Base-by-base conservation (phyloP, 53 echinoderm and acorn worm species). In the Paracentrotus lividus region DNA sequence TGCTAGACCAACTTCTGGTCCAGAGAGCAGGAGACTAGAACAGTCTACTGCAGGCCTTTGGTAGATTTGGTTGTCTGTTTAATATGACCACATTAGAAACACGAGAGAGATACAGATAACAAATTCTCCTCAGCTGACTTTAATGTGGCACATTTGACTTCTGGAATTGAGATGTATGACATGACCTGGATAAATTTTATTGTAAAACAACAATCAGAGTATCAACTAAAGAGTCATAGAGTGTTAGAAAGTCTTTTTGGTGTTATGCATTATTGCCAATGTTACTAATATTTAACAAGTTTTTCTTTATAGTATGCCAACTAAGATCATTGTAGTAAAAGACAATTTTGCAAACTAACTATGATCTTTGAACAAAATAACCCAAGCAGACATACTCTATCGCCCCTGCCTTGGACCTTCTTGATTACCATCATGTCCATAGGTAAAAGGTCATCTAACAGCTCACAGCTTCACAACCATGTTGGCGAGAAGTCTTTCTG, bases 381-480 rank as follows among this genome's bases (percentile, higher is more conserved):
- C 65, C 20, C 42, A 42, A 42, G 42, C 92, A 21, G 88, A 99
- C 99, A n/a, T n/a, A n/a, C 99, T 99, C 99, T 32, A 99, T 68
- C 5, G 96, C 97, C 4, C 99, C 99, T 90, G n/a, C 99, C 99
- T 51, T 96, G 97, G 23, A 99, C 95, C 85, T 99, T 99, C 96
- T 99, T 99, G 81, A 99, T 97, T 12, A 97, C 98, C 58, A 98
- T 98, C 98, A 98, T 98, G 90, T 95, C 97, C 94, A 97, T 93
- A 54, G 97, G 97, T 47, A 98, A 85, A 21, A 96, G 96, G 54
- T 99, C 99, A 91, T 97, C 99, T 42, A 99, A 55, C 96, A 77
- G 94, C 93, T 95, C 77, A 99, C 99, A 5, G 99, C 99, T 94
- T 96, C n/a, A 99, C 99, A 57, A 99, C 99, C 99, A 99, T 99